Conservation (phyloP, 2,888 invertebrate species). For the Merodon equestris region DNA sequence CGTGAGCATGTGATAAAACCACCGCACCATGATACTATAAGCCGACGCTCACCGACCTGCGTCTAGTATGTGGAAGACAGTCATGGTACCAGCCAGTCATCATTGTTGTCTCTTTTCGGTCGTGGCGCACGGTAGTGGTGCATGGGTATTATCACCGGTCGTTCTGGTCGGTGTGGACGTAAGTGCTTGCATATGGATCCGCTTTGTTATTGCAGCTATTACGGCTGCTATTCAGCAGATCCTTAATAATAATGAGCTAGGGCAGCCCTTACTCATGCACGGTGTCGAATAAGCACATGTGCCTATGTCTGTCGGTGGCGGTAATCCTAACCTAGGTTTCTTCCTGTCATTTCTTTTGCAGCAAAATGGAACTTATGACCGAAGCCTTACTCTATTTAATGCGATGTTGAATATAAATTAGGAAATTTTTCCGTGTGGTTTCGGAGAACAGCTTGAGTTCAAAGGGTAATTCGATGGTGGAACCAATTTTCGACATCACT, state of each 20-base stretch:
- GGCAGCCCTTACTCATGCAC: constrained; percentile 27
- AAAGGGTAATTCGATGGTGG: too few relatives aligned
- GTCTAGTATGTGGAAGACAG: not conserved
- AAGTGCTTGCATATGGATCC: constrained; percentile 63
- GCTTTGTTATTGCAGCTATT: constrained; percentile 63
- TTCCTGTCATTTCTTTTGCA: too few relatives aligned
- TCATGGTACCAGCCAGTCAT: constrained; percentile 32
- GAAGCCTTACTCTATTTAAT: too few relatives aligned
- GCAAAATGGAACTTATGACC: too few relatives aligned
- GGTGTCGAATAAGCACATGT: too few relatives aligned
- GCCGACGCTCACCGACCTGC: constrained; percentile 29
- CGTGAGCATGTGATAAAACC: constrained; percentile 69
- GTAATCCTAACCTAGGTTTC: too few relatives aligned
- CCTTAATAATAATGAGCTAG: constrained; percentile 57
- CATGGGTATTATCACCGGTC: constrained; percentile 52
- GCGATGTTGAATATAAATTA: not conserved
- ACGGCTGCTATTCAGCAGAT: constrained; percentile 61
- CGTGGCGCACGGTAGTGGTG: not conserved
- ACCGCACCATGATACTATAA: constrained; percentile 61
- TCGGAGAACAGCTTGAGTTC: not conserved
- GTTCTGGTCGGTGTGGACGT: constrained; percentile 49
- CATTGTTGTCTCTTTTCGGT: constrained; percentile 52
- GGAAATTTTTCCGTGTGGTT: constrained; percentile 1
- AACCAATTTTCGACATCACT: too few relatives aligned
- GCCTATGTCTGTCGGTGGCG: too few relatives aligned